phyloP scores from a whole-genome alignment of 2,888 invertebrate genomes.

The Synanthedon tipuliformis region DNA sequence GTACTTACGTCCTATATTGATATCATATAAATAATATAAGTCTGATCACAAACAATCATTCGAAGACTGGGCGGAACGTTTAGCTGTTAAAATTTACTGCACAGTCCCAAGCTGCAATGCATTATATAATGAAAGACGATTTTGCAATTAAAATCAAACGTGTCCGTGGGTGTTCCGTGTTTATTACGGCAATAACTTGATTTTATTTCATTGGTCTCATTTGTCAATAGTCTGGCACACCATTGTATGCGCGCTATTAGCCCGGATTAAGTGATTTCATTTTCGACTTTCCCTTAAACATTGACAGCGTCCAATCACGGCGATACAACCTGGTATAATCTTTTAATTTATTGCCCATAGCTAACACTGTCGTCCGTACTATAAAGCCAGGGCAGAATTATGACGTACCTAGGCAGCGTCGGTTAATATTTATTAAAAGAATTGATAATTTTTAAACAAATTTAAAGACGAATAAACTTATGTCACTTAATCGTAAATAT shows the following conservation, averaged over 20 bases:
- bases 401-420: no score
- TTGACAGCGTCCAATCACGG: slow-evolving; percentile 57
- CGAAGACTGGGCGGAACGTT: background rate
- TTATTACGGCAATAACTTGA: slow-evolving; percentile 17
- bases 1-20: no score
- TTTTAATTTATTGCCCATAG: slow-evolving; percentile 62
- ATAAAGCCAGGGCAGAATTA: no score
- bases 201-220: slow-evolving; percentile 19
- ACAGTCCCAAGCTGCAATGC: background rate
- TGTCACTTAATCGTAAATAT: no score
- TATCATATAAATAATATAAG: no score
- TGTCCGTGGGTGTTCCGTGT: slow-evolving; percentile 13
- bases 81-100: background rate
- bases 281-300: slow-evolving; percentile 58
- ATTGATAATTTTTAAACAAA: no score
- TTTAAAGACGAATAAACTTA: no score
- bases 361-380: slow-evolving; percentile 45
- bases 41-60: background rate
- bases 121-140: background rate
- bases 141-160: background rate
- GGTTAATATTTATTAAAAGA: no score
- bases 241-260: slow-evolving; percentile 48
- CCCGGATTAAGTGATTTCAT: slow-evolving; percentile 59
- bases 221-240: slow-evolving; percentile 36
- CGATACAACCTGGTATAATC: slow-evolving; percentile 59